phyloP scores from a whole-genome alignment of 2,888 invertebrate species.

The Dolichopus griseipennis region DNA sequence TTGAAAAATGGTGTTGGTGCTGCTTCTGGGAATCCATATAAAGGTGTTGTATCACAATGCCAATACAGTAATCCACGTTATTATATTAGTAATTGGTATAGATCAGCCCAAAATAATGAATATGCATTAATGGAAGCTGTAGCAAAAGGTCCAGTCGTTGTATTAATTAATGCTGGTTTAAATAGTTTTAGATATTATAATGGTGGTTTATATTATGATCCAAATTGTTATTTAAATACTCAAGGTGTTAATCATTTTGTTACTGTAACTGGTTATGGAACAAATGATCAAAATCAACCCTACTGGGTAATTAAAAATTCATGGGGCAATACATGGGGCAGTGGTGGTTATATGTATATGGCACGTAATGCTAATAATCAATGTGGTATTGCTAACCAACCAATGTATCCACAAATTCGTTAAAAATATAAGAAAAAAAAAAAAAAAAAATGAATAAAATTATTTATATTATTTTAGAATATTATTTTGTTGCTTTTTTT shows the following conservation, averaged over 20 bases:
- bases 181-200: constrained; percentile 70
- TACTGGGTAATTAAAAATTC: constrained; percentile 53
- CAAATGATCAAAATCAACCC: not conserved
- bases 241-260: constrained; percentile 59
- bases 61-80: not conserved
- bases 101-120: constrained; percentile 50
- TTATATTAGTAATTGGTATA: not conserved
- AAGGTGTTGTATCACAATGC: not conserved
- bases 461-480: no score
- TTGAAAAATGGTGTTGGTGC: not conserved
- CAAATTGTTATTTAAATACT: constrained; percentile 55
- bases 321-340: constrained; percentile 59
- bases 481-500: no score
- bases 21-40: not conserved
- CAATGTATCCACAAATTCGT: not conserved
- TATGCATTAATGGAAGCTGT: constrained; percentile 59
- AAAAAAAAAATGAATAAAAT: not conserved
- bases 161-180: constrained; percentile 74
- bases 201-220: constrained; percentile 64
- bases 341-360: constrained; percentile 73
- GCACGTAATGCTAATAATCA: constrained; percentile 66
- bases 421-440: not conserved
- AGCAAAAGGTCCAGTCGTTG: constrained; percentile 70
- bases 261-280: constrained; percentile 20
- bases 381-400: constrained; percentile 61